Percentiles rank a stretch among this genome's conserved stretches.
Conservation (phyloP, 2,888 invertebrate species). For the Amorpha juglandis region DNA sequence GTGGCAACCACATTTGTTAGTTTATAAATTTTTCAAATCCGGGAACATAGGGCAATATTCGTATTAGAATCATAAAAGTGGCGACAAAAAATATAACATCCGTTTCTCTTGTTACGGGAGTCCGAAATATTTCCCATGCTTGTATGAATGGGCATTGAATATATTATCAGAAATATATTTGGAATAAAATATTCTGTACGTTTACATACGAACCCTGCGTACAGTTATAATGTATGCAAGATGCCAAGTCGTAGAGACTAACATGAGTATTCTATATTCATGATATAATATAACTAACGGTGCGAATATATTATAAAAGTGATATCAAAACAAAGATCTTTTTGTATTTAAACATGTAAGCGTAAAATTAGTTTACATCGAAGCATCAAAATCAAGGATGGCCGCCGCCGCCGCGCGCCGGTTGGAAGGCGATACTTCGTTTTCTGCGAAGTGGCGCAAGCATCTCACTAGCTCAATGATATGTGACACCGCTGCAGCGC, state of each 20-base stretch:
- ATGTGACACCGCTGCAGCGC: conserved; percentile 41
- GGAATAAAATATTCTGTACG: neutral
- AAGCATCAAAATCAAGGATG: conserved; percentile 22
- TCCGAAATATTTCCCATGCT: conserved; percentile 5
- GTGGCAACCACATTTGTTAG: neutral
- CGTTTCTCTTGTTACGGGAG: conserved; percentile 14
- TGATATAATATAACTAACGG: neutral
- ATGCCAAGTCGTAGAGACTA: neutral
- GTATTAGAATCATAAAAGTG: conserved; percentile 7
- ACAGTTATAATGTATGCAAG: conserved; percentile 1
- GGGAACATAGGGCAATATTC: neutral
- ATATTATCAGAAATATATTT: conserved; percentile 16
- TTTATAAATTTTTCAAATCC: neutral
- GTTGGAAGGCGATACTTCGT: conserved; percentile 56
- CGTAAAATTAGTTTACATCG: conserved; percentile 21
- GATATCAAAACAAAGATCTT: neutral
- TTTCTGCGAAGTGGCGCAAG: conserved; percentile 59
- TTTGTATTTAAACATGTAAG: conserved; percentile 21
- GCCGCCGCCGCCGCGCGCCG: conserved; percentile 16
- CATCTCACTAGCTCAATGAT: conserved; percentile 43
- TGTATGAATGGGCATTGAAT: conserved; percentile 18
- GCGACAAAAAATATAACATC: conserved; percentile 17
- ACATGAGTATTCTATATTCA: neutral
- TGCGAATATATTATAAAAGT: neutral
- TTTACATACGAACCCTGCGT: neutral